Base-by-base conservation (phyloP, 2,113 vertebrate species). In the Cettia cetti region DNA sequence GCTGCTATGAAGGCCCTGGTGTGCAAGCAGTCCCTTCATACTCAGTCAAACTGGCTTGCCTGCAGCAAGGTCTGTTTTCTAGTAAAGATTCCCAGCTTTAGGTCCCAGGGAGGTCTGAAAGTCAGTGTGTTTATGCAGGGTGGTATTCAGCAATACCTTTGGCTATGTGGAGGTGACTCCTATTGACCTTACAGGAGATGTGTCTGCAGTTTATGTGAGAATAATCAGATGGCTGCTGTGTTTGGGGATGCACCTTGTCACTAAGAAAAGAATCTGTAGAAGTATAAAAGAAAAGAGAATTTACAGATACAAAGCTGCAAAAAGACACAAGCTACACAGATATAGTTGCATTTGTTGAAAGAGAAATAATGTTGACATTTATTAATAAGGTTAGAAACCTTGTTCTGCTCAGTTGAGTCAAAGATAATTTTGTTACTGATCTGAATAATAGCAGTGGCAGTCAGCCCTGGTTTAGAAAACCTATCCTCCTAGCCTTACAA, bases 361-460 rank as follows among this genome's bases (percentile, higher is more conserved):
- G 63, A 86, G 59, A 42, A 84, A n/a, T 61, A 71, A 49, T 19
- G 2, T 47, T 92, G 88, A 50, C 30, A 23, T 86, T 81, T 91
- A n/a, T 86, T 92, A 92, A 90, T 89, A 52, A 86, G 78, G 76
- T 92, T 86, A 82, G 60, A 89, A 89, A 56, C 37, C 49, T 75
- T 4, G 0, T 56, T 93, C 72, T 94, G 60, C 52, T 83, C 42
- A 56, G n/a, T 50, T 89, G 80, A 78, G 49, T 61, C 72, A 63
- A 63, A 94, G 76, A 33, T 90, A 86, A 92, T 95, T 92, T 76
- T 90, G 39, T 94, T 94, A 86, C 39, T 78, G 82, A 75, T 89
- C 60, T 86, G 72, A 94, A 28, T 92, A 86, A 84, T 19, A 81
- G 56, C 40, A 68, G 64, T 71, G 47, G 60, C 83, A 86, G 64